Evolutionary conservation across 2,888 invertebrate genomes (phyloP).

Genomic region (Eubasilissa splendida): DNA sequence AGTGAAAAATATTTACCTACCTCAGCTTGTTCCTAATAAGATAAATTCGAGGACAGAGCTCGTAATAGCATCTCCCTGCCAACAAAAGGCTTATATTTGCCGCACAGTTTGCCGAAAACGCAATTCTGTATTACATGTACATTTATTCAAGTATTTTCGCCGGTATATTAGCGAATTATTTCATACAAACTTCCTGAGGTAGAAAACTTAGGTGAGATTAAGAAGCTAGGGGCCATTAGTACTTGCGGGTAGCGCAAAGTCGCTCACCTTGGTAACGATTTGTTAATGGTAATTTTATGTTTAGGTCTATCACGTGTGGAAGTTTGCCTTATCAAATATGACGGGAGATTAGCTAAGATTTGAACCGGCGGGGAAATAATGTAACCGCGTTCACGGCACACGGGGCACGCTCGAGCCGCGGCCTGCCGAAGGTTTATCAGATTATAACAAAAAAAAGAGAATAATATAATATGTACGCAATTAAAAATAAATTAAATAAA

Average conservation of each 20-base stretch:
- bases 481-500: no score
- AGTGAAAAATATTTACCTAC: no score
- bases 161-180: neutral
- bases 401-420: neutral
- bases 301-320: conserved; percentile 13
- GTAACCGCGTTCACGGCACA: conserved; percentile 1
- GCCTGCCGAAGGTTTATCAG: neutral
- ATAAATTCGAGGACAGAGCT: no score
- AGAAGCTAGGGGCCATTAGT: neutral
- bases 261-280: neutral
- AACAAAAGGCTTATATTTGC: no score
- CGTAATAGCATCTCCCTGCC: no score
- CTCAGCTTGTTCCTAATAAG: no score
- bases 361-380: neutral
- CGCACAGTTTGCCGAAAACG: no score
- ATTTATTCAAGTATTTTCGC: neutral
- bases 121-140: no score
- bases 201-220: conserved; percentile 13
- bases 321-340: conserved; percentile 14
- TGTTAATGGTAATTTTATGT: conserved; percentile 26
- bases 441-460: neutral
- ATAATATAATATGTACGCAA: no score
- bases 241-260: conserved; percentile 5
- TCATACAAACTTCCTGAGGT: conserved; percentile 10
- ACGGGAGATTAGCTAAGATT: conserved; percentile 2